phyloP scores from a whole-genome alignment of 2,888 invertebrate genomes.

The Leptarthrus brevirostris region DNA sequence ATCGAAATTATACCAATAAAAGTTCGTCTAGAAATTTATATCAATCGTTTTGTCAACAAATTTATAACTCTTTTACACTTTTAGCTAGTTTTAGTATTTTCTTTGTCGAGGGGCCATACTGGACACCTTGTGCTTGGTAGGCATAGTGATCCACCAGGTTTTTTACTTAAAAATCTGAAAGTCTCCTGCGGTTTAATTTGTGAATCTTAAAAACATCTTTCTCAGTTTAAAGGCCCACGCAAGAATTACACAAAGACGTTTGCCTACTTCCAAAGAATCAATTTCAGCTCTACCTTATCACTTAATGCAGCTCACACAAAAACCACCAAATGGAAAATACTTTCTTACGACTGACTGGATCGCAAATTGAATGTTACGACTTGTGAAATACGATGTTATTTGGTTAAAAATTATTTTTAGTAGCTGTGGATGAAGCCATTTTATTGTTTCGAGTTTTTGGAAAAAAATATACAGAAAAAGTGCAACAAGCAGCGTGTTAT shows the following conservation, averaged over 20 bases:
- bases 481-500: no score
- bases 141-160: background rate
- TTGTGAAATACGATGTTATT: slow-evolving; percentile 26
- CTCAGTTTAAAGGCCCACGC: slow-evolving; percentile 23
- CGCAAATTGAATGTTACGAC: slow-evolving; percentile 37
- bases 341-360: slow-evolving; percentile 1
- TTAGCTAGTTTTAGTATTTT: slow-evolving; percentile 38
- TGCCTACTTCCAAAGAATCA: slow-evolving; percentile 17
- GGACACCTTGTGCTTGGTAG: background rate
- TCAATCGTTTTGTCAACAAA: slow-evolving; percentile 49
- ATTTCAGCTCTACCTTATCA: slow-evolving; percentile 38
- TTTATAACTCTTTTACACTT: slow-evolving; percentile 47
- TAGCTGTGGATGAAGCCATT: slow-evolving; percentile 33
- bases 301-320: slow-evolving; percentile 5
- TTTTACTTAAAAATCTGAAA: background rate
- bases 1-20: slow-evolving; percentile 37
- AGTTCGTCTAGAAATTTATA: slow-evolving; percentile 45
- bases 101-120: slow-evolving; percentile 21
- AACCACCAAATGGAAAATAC: background rate
- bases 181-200: slow-evolving; percentile 39
- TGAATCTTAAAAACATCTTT: slow-evolving; percentile 41
- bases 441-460: slow-evolving; percentile 26
- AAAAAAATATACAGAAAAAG: no score
- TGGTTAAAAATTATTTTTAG: slow-evolving; percentile 28
- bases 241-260: slow-evolving; percentile 11